These are phyloP conservation scores for Drosophila elegans DNA, from an alignment of 1,140 invertebrate species.

Conservation along the genomic window DNA sequence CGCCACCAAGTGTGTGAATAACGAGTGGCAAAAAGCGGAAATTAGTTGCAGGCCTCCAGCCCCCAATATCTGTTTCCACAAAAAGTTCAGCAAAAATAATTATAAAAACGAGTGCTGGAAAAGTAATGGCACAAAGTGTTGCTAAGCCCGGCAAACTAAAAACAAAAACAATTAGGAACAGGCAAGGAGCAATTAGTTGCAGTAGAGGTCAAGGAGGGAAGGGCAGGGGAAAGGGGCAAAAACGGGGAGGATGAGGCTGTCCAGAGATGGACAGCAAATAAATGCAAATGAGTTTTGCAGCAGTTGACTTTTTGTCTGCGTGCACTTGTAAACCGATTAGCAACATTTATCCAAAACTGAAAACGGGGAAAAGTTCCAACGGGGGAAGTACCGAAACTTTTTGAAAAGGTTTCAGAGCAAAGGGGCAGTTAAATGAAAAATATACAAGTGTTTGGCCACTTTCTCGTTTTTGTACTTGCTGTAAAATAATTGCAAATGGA, in stretches of 20 bases:
- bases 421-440: slow-evolving; percentile 68
- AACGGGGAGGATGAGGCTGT: background rate
- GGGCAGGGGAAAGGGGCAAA: background rate
- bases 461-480: slow-evolving; percentile 27
- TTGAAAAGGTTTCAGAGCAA: slow-evolving; percentile 52
- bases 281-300: slow-evolving; percentile 61
- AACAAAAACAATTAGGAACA: slow-evolving; percentile 74
- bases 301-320: slow-evolving; percentile 65
- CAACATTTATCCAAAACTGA: slow-evolving; percentile 65
- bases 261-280: slow-evolving; percentile 66
- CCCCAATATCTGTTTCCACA: slow-evolving; percentile 28
- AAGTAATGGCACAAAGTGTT: slow-evolving; percentile 55
- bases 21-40: slow-evolving; percentile 67
- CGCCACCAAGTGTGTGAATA: slow-evolving; percentile 55
- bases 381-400: slow-evolving; percentile 49
- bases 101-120: slow-evolving; percentile 51
- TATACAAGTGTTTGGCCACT: slow-evolving; percentile 69
- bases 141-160: slow-evolving; percentile 41
- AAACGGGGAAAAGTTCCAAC: slow-evolving; percentile 35
- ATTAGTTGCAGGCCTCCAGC: slow-evolving; percentile 57
- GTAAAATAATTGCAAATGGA: slow-evolving; percentile 23
- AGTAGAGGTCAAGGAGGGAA: slow-evolving; percentile 17
- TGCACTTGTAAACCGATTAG: slow-evolving; percentile 73
- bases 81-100: slow-evolving; percentile 47
- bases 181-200: slow-evolving; percentile 67